Evolutionary conservation across 2,113 vertebrate species (phyloP), one percentile per base, ranked within the genome.

Genomic region (Panthera tigris): DNA sequence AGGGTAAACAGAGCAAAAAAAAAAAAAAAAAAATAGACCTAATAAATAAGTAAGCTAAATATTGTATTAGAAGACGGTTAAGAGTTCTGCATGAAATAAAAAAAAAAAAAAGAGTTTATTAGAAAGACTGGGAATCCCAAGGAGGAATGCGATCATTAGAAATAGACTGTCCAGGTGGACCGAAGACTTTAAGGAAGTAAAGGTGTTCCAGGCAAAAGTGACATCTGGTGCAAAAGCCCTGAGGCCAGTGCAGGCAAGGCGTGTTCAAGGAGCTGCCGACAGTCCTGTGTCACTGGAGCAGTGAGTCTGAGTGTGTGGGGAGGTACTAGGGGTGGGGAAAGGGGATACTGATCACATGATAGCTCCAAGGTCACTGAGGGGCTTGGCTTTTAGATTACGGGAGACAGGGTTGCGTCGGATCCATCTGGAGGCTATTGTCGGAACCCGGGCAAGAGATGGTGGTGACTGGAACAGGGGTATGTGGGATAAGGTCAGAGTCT

Each of bases 311-410:
- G 50, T 48, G 9, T 50, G 27, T 0, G 2, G 21, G 29, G 31
- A 65, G 18, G 50, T 45, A 13, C 13, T 16, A 0, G 1, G 5
- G 7, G 31, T 36, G 57, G 8, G 41, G 10, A 6, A n/a, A 71
- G 33, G 31, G 23, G 4, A 61, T 27, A 5, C 0, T 41, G 41
- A 71, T 11, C 45, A 78, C 0, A 0, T 12, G n/a, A 9, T 1
- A 18, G 25, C 61, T 25, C 2, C 0, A 39, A 78, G 31, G 74
- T 29, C 50, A 45, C 2, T 68, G 39, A 48, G 94, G 74, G 52
- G 52, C n/a, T 68, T 45, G 52, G 80, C 31, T 50, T 83, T 69
- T 79, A 41, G 39, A 50, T 13, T 36, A 16, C 14, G 48, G 18
- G 14, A 69, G 45, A 65, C 0, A 9, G 41, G 14, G 61, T 12